phyloP scores from a whole-genome alignment of 2,113 vertebrate species.

The Benitochromis conjunctus region DNA sequence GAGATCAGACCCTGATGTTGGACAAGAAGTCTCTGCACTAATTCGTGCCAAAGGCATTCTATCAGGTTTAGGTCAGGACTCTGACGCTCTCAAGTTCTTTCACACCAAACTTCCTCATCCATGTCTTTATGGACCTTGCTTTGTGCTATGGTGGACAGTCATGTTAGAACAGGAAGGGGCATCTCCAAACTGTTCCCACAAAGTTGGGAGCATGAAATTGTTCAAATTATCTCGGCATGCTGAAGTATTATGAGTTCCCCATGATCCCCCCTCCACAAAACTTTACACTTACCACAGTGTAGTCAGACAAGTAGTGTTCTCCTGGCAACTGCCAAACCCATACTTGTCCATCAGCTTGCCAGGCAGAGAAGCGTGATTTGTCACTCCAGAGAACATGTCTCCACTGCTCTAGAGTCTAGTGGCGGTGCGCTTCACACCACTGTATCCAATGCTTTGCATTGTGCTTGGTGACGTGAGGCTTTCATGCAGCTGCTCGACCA shows the following conservation, averaged over 20 bases:
- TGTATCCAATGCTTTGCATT: neutral
- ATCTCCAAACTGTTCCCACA: neutral
- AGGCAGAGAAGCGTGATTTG: neutral
- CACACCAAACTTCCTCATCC: neutral
- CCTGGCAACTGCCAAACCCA: neutral
- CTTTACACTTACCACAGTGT: neutral
- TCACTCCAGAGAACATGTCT: neutral
- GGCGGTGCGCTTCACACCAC: accelerated
- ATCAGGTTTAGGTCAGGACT: neutral
- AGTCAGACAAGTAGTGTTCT: neutral
- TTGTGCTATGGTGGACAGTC: neutral
- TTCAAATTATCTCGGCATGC: neutral
- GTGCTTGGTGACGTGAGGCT: neutral
- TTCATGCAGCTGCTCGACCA: neutral
- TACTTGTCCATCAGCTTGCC: neutral
- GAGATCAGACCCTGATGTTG: neutral
- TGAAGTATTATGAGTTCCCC: neutral
- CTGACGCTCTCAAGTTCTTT: neutral
- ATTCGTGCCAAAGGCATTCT: neutral
- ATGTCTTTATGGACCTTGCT: neutral
- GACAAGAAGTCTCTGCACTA: neutral
- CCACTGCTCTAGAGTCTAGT: neutral
- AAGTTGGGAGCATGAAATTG: too few species aligned
- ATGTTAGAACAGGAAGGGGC: neutral
- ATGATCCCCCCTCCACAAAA: neutral